phyloP scores from a whole-genome alignment of 2,113 vertebrate species.

The Pseudolaguvia tuberculata region DNA sequence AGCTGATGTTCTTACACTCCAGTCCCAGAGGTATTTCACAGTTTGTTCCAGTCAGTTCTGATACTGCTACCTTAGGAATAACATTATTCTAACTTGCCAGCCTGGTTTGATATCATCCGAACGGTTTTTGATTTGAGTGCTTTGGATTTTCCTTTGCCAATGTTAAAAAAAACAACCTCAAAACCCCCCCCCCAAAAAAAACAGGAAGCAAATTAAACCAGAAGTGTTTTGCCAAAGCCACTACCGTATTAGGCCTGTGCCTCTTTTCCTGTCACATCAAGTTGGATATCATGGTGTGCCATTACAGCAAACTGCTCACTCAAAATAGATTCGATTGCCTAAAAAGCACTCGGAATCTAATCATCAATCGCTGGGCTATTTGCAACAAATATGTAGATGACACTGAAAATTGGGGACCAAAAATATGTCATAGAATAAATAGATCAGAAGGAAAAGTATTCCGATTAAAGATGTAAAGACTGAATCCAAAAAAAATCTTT shows the following conservation, averaged over 20 bases:
- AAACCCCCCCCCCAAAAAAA: too few species aligned
- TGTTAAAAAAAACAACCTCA: neutral
- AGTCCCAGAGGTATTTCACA: conserved; percentile 23
- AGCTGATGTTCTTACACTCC: conserved; percentile 18
- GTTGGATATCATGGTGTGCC: conserved; percentile 20
- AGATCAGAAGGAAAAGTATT: too few species aligned
- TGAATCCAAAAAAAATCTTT: too few species aligned
- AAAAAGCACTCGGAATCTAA: conserved; percentile 3
- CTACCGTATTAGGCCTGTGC: conserved; percentile 23
- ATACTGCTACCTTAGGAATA: conserved; percentile 26
- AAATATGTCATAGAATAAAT: too few species aligned
- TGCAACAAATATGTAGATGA: too few species aligned
- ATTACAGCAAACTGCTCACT: conserved; percentile 12
- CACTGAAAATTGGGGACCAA: too few species aligned
- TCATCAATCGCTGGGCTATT: too few species aligned
- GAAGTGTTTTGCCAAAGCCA: conserved; percentile 42
- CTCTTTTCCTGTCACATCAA: conserved; percentile 29
- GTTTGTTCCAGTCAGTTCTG: conserved; percentile 20
- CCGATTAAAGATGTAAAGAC: too few species aligned
- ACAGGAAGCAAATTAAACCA: conserved; percentile 46
- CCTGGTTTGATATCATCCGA: conserved; percentile 1
- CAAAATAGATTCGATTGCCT: conserved; percentile 5
- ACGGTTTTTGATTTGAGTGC: conserved; percentile 1
- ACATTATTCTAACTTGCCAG: neutral
- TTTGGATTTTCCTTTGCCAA: conserved; percentile 13